Evolutionary conservation across 37 sponge, comb jelly and placozoan species (phyloP).

Genomic region (Theonella swinhoei): DNA sequence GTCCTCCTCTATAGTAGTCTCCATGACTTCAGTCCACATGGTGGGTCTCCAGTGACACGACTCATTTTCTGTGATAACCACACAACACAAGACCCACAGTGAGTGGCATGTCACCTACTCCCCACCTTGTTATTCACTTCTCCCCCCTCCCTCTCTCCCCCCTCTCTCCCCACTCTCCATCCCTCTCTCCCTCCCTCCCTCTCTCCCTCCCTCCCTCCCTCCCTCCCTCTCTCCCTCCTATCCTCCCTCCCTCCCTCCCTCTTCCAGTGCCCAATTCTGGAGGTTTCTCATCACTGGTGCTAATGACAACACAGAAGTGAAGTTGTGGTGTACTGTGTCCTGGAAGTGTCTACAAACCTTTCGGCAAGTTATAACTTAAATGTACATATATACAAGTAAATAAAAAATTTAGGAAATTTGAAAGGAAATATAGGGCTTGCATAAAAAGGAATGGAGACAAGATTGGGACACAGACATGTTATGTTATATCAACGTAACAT

Average conservation of each 20-base stretch:
- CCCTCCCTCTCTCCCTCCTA: not conserved
- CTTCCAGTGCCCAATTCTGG: slow-evolving; percentile 73
- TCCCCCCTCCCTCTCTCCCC: not conserved
- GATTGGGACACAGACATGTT: no score
- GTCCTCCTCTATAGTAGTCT: slow-evolving; percentile 78
- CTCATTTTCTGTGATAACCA: slow-evolving; percentile 89
- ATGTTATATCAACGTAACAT: no score
- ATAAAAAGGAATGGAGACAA: no score
- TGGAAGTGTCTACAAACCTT: slow-evolving; percentile 93
- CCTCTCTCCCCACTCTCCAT: not conserved
- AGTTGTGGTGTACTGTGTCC: slow-evolving; percentile 87
- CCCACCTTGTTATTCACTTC: not conserved
- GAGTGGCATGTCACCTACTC: not conserved
- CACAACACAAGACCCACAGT: slow-evolving; percentile 58
- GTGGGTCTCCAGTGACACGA: slow-evolving; percentile 71
- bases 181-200: not conserved
- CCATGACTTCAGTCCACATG: slow-evolving; percentile 81
- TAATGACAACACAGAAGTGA: slow-evolving; percentile 70
- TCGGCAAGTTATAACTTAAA: slow-evolving; percentile 15
- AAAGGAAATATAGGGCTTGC: no score
- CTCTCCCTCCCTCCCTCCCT: not conserved
- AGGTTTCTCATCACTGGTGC: slow-evolving; percentile 85
- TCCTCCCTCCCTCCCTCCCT: not conserved
- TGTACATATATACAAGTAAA: no score
- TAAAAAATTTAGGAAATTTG: no score